Conservation (phyloP, 2,113 vertebrate species). For the Crotalus tigris region DNA sequence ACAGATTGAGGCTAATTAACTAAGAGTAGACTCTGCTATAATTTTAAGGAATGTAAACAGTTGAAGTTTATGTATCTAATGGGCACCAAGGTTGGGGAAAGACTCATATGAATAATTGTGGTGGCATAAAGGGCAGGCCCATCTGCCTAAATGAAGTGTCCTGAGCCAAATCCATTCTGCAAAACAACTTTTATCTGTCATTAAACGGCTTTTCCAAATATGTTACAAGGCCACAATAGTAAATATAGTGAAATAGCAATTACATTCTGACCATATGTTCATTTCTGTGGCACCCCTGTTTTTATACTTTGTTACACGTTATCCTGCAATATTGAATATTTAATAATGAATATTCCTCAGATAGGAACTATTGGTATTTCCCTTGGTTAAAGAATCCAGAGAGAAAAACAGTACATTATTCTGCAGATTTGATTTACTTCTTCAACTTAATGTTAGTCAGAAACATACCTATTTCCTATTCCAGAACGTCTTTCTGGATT, state of each 20-base stretch:
- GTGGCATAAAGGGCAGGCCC: not conserved
- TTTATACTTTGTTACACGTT: not conserved
- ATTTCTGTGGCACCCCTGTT: not conserved
- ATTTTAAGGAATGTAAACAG: not conserved
- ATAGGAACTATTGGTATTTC: not conserved
- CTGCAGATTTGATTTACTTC: not conserved
- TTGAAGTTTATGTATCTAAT: not conserved
- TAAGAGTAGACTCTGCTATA: not conserved
- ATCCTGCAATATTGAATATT: not conserved
- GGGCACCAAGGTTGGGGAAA: not conserved
- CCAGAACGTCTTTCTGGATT: not conserved
- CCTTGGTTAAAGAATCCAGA: not conserved
- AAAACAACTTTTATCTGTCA: not conserved
- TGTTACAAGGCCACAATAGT: not conserved
- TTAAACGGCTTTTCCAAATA: not conserved
- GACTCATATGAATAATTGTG: not conserved
- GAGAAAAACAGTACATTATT: not conserved
- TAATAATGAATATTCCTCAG: not conserved
- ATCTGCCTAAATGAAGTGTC: not conserved
- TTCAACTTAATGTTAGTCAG: not conserved
- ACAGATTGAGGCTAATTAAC: not conserved
- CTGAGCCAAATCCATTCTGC: not conserved
- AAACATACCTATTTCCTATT: not conserved
- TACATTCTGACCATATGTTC: not conserved
- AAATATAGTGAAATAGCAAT: not conserved